phyloP scores from a whole-genome alignment of 2,888 invertebrate genomes.

The Galerucella calmariensis region DNA sequence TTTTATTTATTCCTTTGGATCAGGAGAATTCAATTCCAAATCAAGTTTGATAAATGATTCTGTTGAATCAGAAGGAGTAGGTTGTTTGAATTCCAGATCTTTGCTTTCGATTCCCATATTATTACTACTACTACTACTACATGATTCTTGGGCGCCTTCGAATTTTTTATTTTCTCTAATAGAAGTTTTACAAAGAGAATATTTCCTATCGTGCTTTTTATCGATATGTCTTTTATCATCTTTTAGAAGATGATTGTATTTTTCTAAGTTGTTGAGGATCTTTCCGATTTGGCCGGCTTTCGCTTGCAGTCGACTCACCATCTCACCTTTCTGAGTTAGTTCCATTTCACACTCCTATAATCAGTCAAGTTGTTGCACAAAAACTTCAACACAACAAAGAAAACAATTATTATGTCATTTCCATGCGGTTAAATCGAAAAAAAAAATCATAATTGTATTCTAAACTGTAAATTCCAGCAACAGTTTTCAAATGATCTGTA shows the following conservation, averaged over 20 bases:
- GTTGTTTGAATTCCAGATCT: constrained; percentile 41
- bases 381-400: background rate
- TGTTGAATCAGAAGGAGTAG: constrained; percentile 55
- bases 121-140: constrained; percentile 25
- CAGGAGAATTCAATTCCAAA: constrained; percentile 50
- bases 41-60: constrained; percentile 59
- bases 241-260: constrained; percentile 81
- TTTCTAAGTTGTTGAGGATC: constrained; percentile 90
- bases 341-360: constrained; percentile 94
- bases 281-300: constrained; percentile 96
- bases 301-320: constrained; percentile 93
- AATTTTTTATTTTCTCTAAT: constrained; percentile 43
- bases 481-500: no score
- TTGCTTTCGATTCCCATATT: constrained; percentile 19
- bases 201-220: constrained; percentile 47
- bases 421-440: background rate
- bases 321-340: constrained; percentile 95
- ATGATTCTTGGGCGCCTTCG: constrained; percentile 26
- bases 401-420: constrained; percentile 11
- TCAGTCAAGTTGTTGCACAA: constrained; percentile 49
- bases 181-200: constrained; percentile 36
- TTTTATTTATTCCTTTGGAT: constrained; percentile 42
- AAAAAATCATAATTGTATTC: no score
- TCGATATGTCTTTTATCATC: constrained; percentile 63
- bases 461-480: no score